A percentile compares a stretch with the other conserved stretches of the same genome.
phyloP scores from a whole-genome alignment of 2,797 vertebrate species.

The Crypturellus tataupa region DNA sequence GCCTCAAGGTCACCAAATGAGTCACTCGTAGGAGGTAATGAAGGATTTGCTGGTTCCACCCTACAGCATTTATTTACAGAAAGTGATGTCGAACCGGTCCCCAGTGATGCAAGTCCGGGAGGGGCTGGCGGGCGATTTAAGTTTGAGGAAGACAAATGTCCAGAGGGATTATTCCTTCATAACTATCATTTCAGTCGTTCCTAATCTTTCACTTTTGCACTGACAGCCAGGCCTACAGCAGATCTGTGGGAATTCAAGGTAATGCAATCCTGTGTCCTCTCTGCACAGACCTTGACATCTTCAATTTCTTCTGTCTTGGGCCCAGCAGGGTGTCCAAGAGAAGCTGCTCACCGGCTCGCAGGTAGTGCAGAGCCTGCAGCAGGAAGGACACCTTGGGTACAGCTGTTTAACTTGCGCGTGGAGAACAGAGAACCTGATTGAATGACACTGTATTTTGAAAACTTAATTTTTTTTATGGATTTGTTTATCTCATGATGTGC shows the following conservation, averaged over 20 bases:
- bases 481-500: not conserved
- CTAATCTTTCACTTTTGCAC: constrained; percentile 1
- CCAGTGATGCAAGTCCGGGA: not conserved
- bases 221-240: not conserved
- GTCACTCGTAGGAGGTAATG: constrained; percentile 32
- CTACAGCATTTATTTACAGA: not conserved
- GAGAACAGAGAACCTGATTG: not conserved
- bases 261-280: not conserved
- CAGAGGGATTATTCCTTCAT: constrained; percentile 50
- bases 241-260: not conserved
- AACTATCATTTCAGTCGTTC: constrained; percentile 3
- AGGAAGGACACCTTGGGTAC: not conserved
- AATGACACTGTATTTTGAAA: not conserved
- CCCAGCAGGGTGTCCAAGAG: not conserved
- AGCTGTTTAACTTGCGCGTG: not conserved
- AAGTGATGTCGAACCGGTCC: not conserved
- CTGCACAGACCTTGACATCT: not conserved
- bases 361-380: not conserved
- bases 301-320: not conserved
- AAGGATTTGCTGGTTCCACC: constrained; percentile 50
- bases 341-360: not conserved
- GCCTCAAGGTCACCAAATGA: constrained; percentile 36
- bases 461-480: not conserved
- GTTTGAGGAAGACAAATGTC: not conserved
- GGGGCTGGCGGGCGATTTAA: constrained; percentile 52